Evolutionary conservation across 2,888 invertebrate species (phyloP).

Genomic region (Hypselothyrea guttata): DNA sequence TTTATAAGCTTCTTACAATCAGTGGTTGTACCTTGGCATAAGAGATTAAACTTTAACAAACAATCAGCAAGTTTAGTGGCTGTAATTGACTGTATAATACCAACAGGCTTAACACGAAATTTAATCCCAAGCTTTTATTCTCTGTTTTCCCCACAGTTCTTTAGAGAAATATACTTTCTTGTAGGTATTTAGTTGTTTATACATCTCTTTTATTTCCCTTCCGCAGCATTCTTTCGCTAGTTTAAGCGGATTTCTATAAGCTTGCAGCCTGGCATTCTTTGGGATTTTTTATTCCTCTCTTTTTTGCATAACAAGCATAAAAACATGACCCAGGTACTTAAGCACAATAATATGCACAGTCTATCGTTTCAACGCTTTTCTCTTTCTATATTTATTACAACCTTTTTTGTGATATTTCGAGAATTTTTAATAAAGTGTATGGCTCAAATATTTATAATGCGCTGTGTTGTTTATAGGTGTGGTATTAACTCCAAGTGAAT

Average conservation of each 20-base stretch:
- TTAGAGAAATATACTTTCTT: constrained; percentile 22
- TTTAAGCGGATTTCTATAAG: constrained; percentile 35
- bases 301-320: constrained; percentile 16
- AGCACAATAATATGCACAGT: constrained; percentile 10
- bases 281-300: too few relatives aligned
- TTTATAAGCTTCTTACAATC: too few relatives aligned
- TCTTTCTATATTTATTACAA: not conserved
- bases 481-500: not conserved
- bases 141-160: not conserved
- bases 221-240: constrained; percentile 8
- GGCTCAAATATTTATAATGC: not conserved
- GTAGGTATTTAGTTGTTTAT: constrained; percentile 20
- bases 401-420: not conserved
- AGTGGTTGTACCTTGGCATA: too few relatives aligned
- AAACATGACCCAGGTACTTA: constrained; percentile 16
- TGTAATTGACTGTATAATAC: constrained; percentile 4
- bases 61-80: constrained; percentile 12
- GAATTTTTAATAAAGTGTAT: constrained; percentile 7
- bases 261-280: constrained; percentile 13
- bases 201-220: not conserved
- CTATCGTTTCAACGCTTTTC: not conserved
- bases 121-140: too few relatives aligned
- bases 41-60: constrained; percentile 5
- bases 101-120: too few relatives aligned
- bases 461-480: not conserved